Percentiles rank a stretch among this genome's conserved stretches.
These are phyloP conservation scores for Tor tambroides DNA, from an alignment of 2,113 vertebrate genomes.

Conservation along the genomic window DNA sequence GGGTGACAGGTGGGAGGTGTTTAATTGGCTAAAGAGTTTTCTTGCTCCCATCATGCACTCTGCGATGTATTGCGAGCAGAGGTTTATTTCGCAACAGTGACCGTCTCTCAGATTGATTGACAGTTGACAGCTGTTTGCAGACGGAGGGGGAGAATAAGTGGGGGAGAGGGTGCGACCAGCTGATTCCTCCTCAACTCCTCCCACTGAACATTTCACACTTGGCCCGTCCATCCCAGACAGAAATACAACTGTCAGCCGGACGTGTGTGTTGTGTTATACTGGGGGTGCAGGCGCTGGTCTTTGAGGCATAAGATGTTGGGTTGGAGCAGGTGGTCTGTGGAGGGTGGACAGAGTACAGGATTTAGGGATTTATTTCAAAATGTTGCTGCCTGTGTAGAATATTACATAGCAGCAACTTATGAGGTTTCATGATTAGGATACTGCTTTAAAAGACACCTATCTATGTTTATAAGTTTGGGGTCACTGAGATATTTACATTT, in stretches of 20 bases:
- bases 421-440: not conserved
- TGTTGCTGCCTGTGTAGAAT: not conserved
- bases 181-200: slow-evolving; percentile 24
- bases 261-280: slow-evolving; percentile 62
- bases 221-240: slow-evolving; percentile 3
- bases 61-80: slow-evolving; percentile 31
- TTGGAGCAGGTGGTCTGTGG: slow-evolving; percentile 69
- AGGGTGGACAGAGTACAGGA: not conserved
- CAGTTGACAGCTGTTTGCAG: slow-evolving; percentile 40
- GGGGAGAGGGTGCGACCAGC: slow-evolving; percentile 34
- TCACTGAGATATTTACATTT: not conserved
- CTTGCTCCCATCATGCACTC: slow-evolving; percentile 7
- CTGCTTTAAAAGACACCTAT: not conserved
- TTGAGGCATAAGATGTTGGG: slow-evolving; percentile 75
- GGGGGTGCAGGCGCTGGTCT: slow-evolving; percentile 77
- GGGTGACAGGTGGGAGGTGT: not conserved
- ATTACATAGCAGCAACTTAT: not conserved
- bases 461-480: not conserved
- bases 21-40: slow-evolving; percentile 1
- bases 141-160: not conserved
- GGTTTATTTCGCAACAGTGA: slow-evolving; percentile 35
- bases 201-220: slow-evolving; percentile 25
- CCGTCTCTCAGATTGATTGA: slow-evolving; percentile 47
- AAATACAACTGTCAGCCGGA: slow-evolving; percentile 19
- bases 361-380: not conserved